Base-by-base conservation (phyloP, 2,797 vertebrate species). In the Vespertilio murinus region DNA sequence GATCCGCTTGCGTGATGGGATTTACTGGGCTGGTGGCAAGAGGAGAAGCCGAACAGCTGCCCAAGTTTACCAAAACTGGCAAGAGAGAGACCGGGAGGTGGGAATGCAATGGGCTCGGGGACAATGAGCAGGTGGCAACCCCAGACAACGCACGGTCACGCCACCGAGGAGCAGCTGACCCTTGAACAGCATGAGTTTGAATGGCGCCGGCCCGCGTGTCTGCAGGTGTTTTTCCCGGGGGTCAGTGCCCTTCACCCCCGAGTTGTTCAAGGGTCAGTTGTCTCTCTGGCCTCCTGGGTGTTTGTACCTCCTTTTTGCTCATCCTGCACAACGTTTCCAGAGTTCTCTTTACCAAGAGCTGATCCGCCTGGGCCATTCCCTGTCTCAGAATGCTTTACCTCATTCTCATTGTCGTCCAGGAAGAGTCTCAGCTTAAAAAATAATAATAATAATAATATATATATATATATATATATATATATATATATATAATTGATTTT, bases 131-230 rank as follows among this genome's bases (percentile, higher is more conserved):
- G 16, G 52, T 17, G 56, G 20, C 22, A 4, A 12, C 1, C 2
- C 8, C 17, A 1, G 18, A 28, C 0, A 35, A 35, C 25, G 23
- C 8, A 6, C 28, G 40, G 52, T 9, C 13, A 2, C 3, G 5
- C 23, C 25, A 23, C 18, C 40, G 13, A 30, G 10, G 11, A 8
- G 33, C 73, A 75, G 45, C 20, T 75, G 73, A 14, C 45, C 73
- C 30, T 49, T 13, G 45, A 33, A 8, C 73, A 75, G 30, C 70
- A 2, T 47, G 71, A 8, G 28, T n/a, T 22, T 74, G 42, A 74
- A n/a, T 20, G 33, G 73, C 0, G 10, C 18, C 23, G 73, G 30
- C 23, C 73, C 30, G 5, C 3, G 6, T 8, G 22, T 23, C 10
- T 6, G 18, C 45, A 33, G 45, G 14, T 33, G 6, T 13, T 49